Evolutionary conservation across 2,888 invertebrate species (phyloP), one percentile per base, ranked within the genome.

Genomic region (Ceramica pisi): DNA sequence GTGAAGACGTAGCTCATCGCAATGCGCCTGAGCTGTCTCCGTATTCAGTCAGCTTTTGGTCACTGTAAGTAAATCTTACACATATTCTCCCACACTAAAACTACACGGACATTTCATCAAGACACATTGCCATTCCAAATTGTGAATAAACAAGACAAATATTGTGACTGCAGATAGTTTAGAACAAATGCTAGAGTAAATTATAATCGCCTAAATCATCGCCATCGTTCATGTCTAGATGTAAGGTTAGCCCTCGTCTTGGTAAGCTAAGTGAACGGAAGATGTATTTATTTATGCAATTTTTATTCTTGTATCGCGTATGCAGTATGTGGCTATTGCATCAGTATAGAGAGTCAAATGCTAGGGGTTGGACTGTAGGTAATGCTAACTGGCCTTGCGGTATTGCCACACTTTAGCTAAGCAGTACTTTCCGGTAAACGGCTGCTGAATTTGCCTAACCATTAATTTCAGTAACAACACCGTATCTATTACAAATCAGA

Each of bases 1-100:
- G 86, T 96, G 71, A 96, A 95, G 75, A 95, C 95, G 92, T 96
- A 96, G 93, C 89, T 92, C 75, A 86, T 81, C 70, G 76, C 85
- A 23, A 35, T 85, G 63, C 86, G 85, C 65, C 83, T 85, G 78
- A 85, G 85, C 78, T 82, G 83, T 67, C 75, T 80, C 4, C 69
- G 77, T 64, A 83, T 82, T 72, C 38, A 78, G 71, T 65, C 84
- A 56, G 78, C 77, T 73, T 61, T 86, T 63, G 73, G 77, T 75
- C 75, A 78, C 71, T 85, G 84, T 84, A 75, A 80, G 75, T 81
- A 80, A 67, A 59, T 26, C 64, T 66, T 48, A 71, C 51, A 60
- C 44, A 48, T 62, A 76, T 59, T 51, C 67, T n/a, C 26, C 19
- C 51, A 63, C 69, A 72, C 55, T 50, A 16, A 62, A 64, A 55